Percentiles rank a stretch among this genome's conserved stretches.
These are phyloP conservation scores for Plagiodera versicolora DNA, from an alignment of 2,888 invertebrate genomes.

Conservation along the genomic window DNA sequence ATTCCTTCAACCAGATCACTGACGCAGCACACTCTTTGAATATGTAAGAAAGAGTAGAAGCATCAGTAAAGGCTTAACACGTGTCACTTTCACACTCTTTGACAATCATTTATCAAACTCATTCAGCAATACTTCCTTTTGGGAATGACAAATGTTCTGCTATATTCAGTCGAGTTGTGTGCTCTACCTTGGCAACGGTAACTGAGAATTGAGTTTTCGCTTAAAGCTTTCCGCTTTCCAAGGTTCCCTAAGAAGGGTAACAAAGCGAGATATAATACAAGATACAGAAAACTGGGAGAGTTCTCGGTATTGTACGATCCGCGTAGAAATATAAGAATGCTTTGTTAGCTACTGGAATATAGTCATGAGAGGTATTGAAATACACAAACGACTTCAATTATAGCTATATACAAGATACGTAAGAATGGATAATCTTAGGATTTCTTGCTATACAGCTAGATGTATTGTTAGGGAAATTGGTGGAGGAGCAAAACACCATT, in stretches of 20 bases:
- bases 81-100: not conserved
- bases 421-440: too few relatives aligned
- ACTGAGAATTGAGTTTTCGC: not conserved
- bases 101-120: not conserved
- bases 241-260: constrained; percentile 17
- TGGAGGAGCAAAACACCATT: too few relatives aligned
- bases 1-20: too few relatives aligned
- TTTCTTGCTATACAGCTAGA: too few relatives aligned
- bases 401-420: not conserved
- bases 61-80: not conserved
- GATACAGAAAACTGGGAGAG: constrained; percentile 29
- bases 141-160: not conserved
- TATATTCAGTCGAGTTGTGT: not conserved
- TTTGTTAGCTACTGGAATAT: not conserved
- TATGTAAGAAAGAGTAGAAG: too few relatives aligned
- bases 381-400: not conserved
- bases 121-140: not conserved
- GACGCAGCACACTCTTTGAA: too few relatives aligned
- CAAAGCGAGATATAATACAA: constrained; percentile 30
- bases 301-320: constrained; percentile 22
- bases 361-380: not conserved
- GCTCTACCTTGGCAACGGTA: not conserved
- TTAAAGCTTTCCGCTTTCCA: not conserved
- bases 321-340: constrained; percentile 14
- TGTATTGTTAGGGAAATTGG: too few relatives aligned